These are phyloP conservation scores for Omphaloscelis lunosa DNA, from an alignment of 2,888 invertebrate species.

Conservation along the genomic window DNA sequence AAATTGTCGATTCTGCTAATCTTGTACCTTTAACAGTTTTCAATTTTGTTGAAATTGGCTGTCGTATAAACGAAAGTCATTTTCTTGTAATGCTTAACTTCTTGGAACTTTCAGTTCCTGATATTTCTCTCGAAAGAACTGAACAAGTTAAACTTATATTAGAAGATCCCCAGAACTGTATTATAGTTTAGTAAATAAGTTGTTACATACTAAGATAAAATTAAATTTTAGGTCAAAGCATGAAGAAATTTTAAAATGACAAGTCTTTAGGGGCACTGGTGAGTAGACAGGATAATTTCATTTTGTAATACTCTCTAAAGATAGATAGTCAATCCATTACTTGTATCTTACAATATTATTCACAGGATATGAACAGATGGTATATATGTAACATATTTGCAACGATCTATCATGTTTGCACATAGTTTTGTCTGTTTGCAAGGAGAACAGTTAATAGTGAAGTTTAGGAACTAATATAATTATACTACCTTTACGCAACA, in stretches of 20 bases:
- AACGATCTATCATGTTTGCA: conserved; percentile 13
- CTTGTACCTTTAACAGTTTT: conserved; percentile 22
- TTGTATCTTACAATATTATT: conserved; percentile 7
- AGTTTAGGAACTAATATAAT: conserved; percentile 17
- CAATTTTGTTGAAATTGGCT: conserved; percentile 21
- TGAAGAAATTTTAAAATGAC: neutral
- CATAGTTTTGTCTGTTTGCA: conserved; percentile 45
- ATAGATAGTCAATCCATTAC: neutral
- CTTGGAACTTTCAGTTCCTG: neutral
- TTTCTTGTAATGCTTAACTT: neutral
- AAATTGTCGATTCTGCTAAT: conserved; percentile 42
- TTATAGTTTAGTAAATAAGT: neutral
- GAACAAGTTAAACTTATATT: neutral
- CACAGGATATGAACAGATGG: neutral
- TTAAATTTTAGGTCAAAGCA: neutral
- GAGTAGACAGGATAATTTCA: neutral
- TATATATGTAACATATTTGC: conserved; percentile 9
- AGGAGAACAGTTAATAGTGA: neutral
- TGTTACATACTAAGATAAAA: too few relatives aligned
- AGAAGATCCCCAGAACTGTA: neutral
- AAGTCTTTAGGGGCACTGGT: neutral
- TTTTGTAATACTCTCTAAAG: neutral
- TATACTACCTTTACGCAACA: neutral
- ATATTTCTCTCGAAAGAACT: too few relatives aligned
- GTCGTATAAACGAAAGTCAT: neutral